A percentile compares a stretch with the other conserved stretches of the same genome.
These are phyloP conservation scores for Arothron firmamentum DNA, from an alignment of 2,113 vertebrate species.

Conservation along the genomic window DNA sequence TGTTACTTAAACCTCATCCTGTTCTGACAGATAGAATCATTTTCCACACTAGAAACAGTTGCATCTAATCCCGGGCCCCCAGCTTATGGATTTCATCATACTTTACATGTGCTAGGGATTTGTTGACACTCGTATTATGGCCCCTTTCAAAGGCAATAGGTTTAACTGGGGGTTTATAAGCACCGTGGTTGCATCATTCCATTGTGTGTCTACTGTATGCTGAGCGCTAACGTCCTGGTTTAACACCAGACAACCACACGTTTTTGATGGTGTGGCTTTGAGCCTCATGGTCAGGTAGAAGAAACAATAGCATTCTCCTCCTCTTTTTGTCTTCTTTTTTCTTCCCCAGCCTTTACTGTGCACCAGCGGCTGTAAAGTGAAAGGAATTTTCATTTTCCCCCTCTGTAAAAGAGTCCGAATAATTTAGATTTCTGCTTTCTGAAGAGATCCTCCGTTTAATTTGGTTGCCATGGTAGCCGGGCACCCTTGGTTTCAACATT, in stretches of 20 bases:
- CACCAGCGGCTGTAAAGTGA: conserved; percentile 52
- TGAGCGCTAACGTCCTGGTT: conserved; percentile 36
- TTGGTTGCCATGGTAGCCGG: conserved; percentile 81
- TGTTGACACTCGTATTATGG: conserved; percentile 47
- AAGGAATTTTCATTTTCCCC: conserved; percentile 65
- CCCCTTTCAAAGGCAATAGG: conserved; percentile 51
- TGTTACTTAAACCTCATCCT: conserved; percentile 60
- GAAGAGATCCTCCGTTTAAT: conserved; percentile 82
- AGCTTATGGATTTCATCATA: conserved; percentile 68
- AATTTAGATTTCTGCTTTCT: conserved; percentile 80
- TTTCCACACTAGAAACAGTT: conserved; percentile 56
- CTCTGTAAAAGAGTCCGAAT: conserved; percentile 76
- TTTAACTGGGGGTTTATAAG: conserved; percentile 52
- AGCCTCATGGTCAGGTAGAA: conserved; percentile 45
- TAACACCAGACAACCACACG: conserved; percentile 56
- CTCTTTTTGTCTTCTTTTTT: neutral
- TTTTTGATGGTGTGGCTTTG: conserved; percentile 53
- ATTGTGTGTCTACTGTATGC: conserved; percentile 49
- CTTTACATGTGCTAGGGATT: conserved; percentile 41
- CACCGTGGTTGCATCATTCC: conserved; percentile 58
- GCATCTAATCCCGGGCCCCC: conserved; percentile 50
- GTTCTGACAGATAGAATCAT: conserved; percentile 64
- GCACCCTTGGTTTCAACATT: conserved; percentile 82
- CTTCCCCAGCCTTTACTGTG: conserved; percentile 53
- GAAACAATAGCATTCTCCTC: conserved; percentile 46